Evolutionary conservation across 2,888 invertebrate genomes (phyloP).

Genomic region (Papilio demoleus): DNA sequence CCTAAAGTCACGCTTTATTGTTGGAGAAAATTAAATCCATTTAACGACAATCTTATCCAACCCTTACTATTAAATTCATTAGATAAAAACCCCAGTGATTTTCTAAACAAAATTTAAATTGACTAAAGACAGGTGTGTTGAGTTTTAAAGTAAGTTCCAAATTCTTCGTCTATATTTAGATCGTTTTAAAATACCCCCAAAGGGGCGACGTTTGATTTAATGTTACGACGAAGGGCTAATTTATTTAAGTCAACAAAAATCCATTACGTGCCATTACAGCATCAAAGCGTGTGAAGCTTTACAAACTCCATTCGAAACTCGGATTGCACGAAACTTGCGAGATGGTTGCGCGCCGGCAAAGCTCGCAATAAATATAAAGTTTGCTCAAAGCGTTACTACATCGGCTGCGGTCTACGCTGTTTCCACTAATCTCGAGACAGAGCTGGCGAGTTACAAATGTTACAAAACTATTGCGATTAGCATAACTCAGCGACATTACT

Average conservation of each 20-base stretch:
- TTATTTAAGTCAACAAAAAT: conserved; percentile 54
- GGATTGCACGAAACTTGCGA: conserved; percentile 57
- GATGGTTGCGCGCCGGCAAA: conserved; percentile 66
- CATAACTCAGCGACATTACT: conserved; percentile 54
- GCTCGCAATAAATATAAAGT: conserved; percentile 73
- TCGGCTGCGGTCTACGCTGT: conserved; percentile 63
- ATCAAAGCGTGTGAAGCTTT: conserved; percentile 34
- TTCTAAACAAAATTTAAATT: conserved; percentile 44
- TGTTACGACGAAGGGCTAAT: conserved; percentile 56
- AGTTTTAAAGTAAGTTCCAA: conserved; percentile 59
- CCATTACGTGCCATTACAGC: conserved; percentile 44
- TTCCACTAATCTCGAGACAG: conserved; percentile 63
- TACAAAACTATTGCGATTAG: conserved; percentile 44
- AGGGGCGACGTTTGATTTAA: conserved; percentile 57
- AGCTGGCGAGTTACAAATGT: conserved; percentile 39
- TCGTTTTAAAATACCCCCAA: conserved; percentile 58
- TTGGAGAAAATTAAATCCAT: background rate
- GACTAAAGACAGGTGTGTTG: conserved; percentile 63
- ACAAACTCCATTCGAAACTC: conserved; percentile 46
- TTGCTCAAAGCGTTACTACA: conserved; percentile 75
- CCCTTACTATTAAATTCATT: background rate
- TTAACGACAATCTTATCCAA: background rate
- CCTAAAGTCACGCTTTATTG: background rate
- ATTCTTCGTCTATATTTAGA: conserved; percentile 71
- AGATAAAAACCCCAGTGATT: background rate